phyloP scores from a whole-genome alignment of 2,113 vertebrate species.

The Cheirogaleus medius region DNA sequence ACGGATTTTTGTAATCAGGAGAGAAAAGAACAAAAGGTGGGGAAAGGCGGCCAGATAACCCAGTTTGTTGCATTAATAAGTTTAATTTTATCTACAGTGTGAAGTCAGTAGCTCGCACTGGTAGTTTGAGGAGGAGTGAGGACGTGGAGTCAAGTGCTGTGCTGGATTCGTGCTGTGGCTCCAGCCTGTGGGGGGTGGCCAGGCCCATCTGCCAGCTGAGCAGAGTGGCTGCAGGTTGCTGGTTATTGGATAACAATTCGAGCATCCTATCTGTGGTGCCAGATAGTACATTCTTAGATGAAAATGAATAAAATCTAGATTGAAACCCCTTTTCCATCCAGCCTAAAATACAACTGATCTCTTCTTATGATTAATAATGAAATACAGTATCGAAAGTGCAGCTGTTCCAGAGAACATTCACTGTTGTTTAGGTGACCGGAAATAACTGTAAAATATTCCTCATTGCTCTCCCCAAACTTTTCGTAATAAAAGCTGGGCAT shows the following conservation, averaged over 20 bases:
- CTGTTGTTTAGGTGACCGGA: background rate
- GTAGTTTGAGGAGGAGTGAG: background rate
- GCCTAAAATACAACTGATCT: background rate
- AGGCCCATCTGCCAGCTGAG: background rate
- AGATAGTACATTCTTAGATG: background rate
- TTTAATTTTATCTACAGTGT: background rate
- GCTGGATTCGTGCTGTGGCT: background rate
- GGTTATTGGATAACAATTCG: background rate
- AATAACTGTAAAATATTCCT: background rate
- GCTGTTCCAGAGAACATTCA: background rate
- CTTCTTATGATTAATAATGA: background rate
- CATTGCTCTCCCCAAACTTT: background rate
- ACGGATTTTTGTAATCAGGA: background rate
- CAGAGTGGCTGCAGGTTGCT: fast-evolving
- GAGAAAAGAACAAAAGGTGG: background rate
- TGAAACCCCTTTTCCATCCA: background rate
- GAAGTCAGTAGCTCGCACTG: background rate
- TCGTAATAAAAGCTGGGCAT: background rate
- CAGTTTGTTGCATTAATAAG: background rate
- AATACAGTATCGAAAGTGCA: background rate
- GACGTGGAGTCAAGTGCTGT: background rate
- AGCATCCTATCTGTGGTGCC: background rate
- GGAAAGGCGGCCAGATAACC: background rate
- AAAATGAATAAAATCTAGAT: background rate
- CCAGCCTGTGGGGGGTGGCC: no score